These are phyloP conservation scores for Willowsia nigromaculata DNA, from an alignment of 2,888 invertebrate species.

Conservation along the genomic window DNA sequence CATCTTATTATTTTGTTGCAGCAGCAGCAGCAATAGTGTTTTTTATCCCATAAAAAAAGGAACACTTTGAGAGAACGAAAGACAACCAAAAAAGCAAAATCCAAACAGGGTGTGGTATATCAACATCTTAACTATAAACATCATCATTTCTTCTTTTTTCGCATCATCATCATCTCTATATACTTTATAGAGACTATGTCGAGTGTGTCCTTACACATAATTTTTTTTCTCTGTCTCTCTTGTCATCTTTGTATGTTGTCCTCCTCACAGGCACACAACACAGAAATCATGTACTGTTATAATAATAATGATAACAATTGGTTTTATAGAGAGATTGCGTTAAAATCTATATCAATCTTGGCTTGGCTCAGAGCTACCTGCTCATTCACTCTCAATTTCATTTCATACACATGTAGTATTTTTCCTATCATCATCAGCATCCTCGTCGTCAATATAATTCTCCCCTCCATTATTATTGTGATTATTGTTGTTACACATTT, in stretches of 20 bases:
- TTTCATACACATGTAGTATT: too few species aligned
- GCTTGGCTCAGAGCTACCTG: constrained; percentile 40
- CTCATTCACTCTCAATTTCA: constrained; percentile 64
- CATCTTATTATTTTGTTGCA: constrained; percentile 38
- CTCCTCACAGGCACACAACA: constrained; percentile 43
- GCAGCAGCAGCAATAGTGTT: not conserved
- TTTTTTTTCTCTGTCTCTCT: too few species aligned
- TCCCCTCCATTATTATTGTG: not conserved
- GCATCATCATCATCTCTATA: constrained; percentile 12
- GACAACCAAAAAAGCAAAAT: constrained; percentile 34
- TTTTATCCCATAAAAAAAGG: constrained; percentile 16
- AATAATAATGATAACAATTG: not conserved
- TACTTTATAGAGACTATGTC: not conserved
- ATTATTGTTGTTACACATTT: constrained; percentile 35
- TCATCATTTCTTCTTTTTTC: constrained; percentile 35
- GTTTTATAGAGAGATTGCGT: not conserved
- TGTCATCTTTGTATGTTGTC: constrained; percentile 38
- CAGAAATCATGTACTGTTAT: constrained; percentile 55
- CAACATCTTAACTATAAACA: constrained; percentile 32
- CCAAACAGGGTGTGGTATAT: constrained; percentile 70
- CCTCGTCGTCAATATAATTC: not conserved
- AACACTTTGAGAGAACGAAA: not conserved
- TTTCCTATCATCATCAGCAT: constrained; percentile 46
- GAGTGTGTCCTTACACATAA: constrained; percentile 56
- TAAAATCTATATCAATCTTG: not conserved